Evolutionary conservation across 2,888 invertebrate genomes (phyloP), one percentile per base, ranked within the genome.

Genomic region (Camptogramma bilineatum): DNA sequence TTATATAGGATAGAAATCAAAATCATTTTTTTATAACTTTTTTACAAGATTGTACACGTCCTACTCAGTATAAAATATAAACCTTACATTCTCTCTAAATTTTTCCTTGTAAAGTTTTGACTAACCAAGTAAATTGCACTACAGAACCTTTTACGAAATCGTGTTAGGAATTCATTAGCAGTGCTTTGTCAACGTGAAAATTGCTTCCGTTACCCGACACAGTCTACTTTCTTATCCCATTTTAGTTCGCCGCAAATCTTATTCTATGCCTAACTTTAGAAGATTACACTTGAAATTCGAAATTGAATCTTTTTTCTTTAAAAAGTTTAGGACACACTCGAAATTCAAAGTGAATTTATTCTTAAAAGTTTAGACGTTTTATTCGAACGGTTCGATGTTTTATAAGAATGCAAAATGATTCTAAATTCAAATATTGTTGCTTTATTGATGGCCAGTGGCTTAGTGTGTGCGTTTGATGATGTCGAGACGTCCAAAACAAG

Each of bases 401-500:
- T 24, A 52, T 39, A 51, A 19, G 39, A 18, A 34, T 60, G 46
- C 31, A 59, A 62, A 61, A 72, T 70, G 70, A 8, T 68, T 70
- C 61, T 16, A 53, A 51, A 64, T 70, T 62, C 21, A 46, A 69
- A 65, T 51, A 34, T 61, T 46, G 44, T 65, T 52, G 47, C 9
- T 18, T 61, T 69, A 50, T 66, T 75, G 55, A 57, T 75, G 58
- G 65, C 61, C 50, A 58, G 69, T 50, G 18, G 69, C 21, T 46
- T 60, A 53, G 62, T 73, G 42, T 64, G 72, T 66, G 71, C 70
- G 53, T 71, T 66, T 47, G 69, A 73, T 59, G 63, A 73, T 59
- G 63, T 57, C 59, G 63, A 52, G 57, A 39, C 48, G 59, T 62
- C 61, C 9, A 71, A 73, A 54, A 81, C 86, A 19, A 88, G 78